These are phyloP conservation scores for Allolobophora icterica DNA, from an alignment of 2,888 invertebrate species.

Conservation along the genomic window DNA sequence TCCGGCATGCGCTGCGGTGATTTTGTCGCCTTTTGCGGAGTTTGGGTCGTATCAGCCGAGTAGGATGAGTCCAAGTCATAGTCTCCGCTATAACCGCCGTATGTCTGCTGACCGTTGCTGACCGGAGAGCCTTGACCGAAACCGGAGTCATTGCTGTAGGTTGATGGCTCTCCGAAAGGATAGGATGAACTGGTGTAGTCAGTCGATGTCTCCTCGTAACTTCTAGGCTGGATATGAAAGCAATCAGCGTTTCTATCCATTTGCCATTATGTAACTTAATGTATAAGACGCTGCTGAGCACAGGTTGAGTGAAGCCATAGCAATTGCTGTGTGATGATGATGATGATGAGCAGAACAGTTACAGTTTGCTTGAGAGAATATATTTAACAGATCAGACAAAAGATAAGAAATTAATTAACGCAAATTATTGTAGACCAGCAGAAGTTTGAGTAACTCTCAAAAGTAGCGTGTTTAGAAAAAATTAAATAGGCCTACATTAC, in stretches of 20 bases:
- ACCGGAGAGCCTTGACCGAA: slow-evolving; percentile 21
- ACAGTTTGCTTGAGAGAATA: neutral
- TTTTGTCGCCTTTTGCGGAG: neutral
- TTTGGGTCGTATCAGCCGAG: neutral
- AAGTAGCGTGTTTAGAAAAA: neutral
- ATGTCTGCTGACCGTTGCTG: slow-evolving; percentile 24
- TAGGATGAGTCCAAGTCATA: neutral
- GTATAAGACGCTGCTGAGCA: no score
- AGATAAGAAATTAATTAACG: neutral
- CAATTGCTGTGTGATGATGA: no score
- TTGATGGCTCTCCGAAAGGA: neutral
- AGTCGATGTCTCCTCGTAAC: neutral
- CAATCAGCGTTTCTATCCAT: neutral
- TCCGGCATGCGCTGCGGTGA: slow-evolving; percentile 47
- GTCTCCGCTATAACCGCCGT: neutral
- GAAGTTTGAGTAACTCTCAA: neutral
- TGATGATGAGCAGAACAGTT: no score
- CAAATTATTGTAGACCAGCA: neutral
- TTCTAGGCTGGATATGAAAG: neutral
- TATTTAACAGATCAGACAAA: neutral
- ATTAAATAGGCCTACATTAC: no score
- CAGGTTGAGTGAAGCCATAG: no score
- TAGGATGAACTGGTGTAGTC: neutral
- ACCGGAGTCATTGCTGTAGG: slow-evolving; percentile 23
- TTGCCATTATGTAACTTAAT: neutral